A percentile compares a stretch with the other conserved stretches of the same genome.
Evolutionary conservation across 2,113 vertebrate species (phyloP).

Genomic region (Amia ocellicauda): DNA sequence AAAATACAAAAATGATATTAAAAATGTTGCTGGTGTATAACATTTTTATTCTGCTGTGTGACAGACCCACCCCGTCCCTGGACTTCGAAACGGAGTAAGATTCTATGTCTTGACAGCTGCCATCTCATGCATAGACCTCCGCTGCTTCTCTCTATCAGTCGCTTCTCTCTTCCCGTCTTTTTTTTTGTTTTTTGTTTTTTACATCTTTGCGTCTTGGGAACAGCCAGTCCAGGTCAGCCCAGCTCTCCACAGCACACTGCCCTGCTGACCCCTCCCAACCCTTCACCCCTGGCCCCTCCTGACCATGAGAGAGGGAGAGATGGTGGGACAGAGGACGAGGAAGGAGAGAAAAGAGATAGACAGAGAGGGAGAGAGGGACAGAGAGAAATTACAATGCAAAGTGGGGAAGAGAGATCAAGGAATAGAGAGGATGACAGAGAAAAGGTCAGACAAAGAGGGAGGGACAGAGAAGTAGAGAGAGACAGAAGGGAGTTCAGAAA

Average conservation of each 20-base stretch:
- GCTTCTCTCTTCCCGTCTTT: conserved; percentile 16
- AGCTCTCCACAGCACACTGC: neutral
- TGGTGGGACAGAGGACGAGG: neutral
- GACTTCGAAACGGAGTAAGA: conserved; percentile 77
- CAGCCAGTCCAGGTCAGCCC: conserved; percentile 9
- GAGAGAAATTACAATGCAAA: neutral
- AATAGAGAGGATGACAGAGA: neutral
- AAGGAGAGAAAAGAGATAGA: neutral
- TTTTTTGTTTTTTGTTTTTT: neutral
- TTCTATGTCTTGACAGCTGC: conserved; percentile 49
- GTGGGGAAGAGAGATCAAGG: neutral
- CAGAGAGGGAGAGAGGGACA: neutral
- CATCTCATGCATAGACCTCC: conserved; percentile 33
- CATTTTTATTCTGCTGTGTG: conserved; percentile 69
- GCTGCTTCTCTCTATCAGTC: neutral
- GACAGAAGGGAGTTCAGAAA: neutral
- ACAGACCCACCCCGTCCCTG: conserved; percentile 72
- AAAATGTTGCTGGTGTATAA: conserved; percentile 61
- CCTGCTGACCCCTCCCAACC: neutral
- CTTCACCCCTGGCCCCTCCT: too few species aligned
- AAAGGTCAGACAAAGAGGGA: neutral
- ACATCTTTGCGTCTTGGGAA: conserved; percentile 6
- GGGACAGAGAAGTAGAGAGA: neutral
- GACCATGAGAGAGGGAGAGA: neutral
- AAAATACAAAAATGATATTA: conserved; percentile 48